phyloP scores from a whole-genome alignment of 2,888 invertebrate genomes.

The Pollenia labialis region DNA sequence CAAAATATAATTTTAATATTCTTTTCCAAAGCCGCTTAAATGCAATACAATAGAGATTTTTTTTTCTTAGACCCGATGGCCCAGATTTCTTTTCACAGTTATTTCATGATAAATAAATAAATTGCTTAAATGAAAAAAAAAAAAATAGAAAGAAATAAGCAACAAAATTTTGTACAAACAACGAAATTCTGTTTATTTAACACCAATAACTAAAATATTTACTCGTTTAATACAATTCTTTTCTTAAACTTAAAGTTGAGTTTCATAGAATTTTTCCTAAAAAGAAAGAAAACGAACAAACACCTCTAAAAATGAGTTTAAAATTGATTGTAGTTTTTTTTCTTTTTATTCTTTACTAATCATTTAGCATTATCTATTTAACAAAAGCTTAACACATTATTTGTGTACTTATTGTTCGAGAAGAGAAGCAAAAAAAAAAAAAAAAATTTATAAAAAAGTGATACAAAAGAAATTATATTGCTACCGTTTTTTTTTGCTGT shows the following conservation, averaged over 20 bases:
- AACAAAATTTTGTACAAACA: background rate
- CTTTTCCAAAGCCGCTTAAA: background rate
- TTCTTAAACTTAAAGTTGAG: background rate
- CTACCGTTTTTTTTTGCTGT: slow-evolving; percentile 35
- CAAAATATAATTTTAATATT: background rate
- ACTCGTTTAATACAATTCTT: no score
- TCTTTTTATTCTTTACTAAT: background rate
- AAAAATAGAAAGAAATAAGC: background rate
- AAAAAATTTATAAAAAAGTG: background rate
- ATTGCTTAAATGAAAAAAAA: background rate
- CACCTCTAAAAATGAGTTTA: background rate
- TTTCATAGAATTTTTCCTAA: background rate
- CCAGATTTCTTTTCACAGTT: slow-evolving; percentile 52
- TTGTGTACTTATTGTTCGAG: slow-evolving; percentile 57
- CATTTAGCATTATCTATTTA: slow-evolving; percentile 39
- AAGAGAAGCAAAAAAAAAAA: background rate
- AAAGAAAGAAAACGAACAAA: background rate
- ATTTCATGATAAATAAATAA: slow-evolving; percentile 26
- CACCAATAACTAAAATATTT: slow-evolving; percentile 4
- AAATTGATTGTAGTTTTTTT: background rate
- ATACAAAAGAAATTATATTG: slow-evolving; percentile 31
- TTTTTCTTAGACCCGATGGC: background rate
- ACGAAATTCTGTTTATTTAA: slow-evolving; percentile 3
- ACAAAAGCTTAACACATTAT: slow-evolving; percentile 38
- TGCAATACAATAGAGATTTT: background rate